phyloP scores from a whole-genome alignment of 2,113 vertebrate genomes.

The Pelvicachromis taeniatus region DNA sequence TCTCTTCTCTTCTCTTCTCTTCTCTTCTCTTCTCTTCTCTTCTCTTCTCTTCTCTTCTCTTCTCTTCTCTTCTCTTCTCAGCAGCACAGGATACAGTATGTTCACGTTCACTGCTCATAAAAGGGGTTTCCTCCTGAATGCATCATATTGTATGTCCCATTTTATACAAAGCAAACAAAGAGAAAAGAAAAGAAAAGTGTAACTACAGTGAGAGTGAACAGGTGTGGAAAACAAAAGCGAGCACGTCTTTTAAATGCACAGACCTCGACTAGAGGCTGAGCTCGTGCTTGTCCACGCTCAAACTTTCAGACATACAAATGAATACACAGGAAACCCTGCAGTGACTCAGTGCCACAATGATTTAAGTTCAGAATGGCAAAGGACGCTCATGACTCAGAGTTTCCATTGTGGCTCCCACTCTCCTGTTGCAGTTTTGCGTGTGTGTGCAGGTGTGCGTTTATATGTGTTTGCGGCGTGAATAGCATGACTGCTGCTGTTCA shows the following conservation, averaged over 20 bases:
- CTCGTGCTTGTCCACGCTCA: conserved; percentile 18
- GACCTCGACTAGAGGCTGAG: neutral
- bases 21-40: neutral
- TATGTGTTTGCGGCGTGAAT: conserved; percentile 16
- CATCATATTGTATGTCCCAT: neutral
- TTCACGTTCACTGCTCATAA: conserved; percentile 3
- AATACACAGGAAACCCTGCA: conserved; percentile 66
- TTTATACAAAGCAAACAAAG: neutral
- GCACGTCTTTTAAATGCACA: neutral
- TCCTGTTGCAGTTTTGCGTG: conserved; percentile 35
- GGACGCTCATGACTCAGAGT: conserved; percentile 69
- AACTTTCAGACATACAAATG: conserved; percentile 34
- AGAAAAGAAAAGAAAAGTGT: neutral
- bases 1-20: neutral
- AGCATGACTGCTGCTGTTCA: conserved; percentile 38
- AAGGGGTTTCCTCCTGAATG: conserved; percentile 18
- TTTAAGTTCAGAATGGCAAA: conserved; percentile 70
- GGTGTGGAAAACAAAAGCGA: neutral
- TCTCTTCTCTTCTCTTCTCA: neutral
- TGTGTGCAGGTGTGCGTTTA: neutral
- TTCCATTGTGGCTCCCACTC: conserved; percentile 70
- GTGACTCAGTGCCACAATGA: conserved; percentile 72
- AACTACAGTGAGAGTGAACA: neutral
- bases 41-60: neutral
- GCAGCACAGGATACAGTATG: neutral